phyloP scores from a whole-genome alignment of 2,113 vertebrate species.

The Takifugu bimaculatus region DNA sequence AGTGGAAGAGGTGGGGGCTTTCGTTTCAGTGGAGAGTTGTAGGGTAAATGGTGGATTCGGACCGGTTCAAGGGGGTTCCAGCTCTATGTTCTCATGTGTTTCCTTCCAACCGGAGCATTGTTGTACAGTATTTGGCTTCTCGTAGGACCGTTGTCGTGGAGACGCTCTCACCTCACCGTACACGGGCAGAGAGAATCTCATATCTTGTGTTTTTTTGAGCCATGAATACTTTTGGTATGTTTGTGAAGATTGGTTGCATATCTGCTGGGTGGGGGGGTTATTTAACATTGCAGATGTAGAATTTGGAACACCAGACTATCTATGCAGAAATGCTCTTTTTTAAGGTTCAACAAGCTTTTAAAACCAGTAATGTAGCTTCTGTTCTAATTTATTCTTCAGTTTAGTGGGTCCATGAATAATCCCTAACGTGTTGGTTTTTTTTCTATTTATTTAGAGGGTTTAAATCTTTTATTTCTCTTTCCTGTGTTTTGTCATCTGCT shows the following conservation, averaged over 20 bases:
- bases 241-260: conserved; percentile 7
- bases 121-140: conserved; percentile 1
- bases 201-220: conserved; percentile 15
- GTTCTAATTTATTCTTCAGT: conserved; percentile 35
- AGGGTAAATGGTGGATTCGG: no score
- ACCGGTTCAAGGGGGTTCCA: no score
- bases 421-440: conserved; percentile 19
- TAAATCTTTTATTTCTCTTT: conserved; percentile 22
- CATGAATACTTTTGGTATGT: conserved; percentile 19
- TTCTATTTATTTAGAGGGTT: conserved; percentile 37
- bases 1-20: no score
- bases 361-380: conserved; percentile 48
- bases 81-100: conserved; percentile 1
- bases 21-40: no score
- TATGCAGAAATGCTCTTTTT: conserved; percentile 67
- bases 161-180: conserved; percentile 18
- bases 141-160: conserved; percentile 2
- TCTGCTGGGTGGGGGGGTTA: conserved; percentile 3
- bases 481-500: conserved; percentile 38
- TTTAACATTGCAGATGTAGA: conserved; percentile 33
- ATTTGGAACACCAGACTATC: conserved; percentile 44
- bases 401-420: conserved; percentile 11
- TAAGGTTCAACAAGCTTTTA: conserved; percentile 57
- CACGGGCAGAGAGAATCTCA: conserved; percentile 17
- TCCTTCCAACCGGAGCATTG: conserved; percentile 7